Conservation (phyloP, 2,113 vertebrate species). For the Argyrosomus japonicus region DNA sequence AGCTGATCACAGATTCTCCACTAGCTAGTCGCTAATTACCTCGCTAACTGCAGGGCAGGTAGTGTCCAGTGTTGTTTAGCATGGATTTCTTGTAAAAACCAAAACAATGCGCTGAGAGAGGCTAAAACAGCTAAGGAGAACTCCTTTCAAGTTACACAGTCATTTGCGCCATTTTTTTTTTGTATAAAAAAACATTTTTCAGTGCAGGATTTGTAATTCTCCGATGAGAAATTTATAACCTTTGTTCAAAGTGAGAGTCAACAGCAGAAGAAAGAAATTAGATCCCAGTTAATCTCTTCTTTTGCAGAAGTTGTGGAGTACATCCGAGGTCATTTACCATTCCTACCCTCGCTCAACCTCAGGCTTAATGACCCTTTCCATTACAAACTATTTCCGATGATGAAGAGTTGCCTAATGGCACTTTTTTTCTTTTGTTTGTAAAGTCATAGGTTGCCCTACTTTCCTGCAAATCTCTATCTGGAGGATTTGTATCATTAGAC, state of each 20-base stretch:
- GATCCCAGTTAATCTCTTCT: not conserved
- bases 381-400: constrained; percentile 23
- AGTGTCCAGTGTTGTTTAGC: too few species aligned
- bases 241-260: not conserved
- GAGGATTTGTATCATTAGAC: constrained; percentile 53
- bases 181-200: not conserved
- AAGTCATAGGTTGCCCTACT: constrained; percentile 48
- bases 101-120: too few species aligned
- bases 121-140: too few species aligned
- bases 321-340: not conserved
- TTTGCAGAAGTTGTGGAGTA: not conserved
- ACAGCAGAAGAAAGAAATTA: not conserved
- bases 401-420: constrained; percentile 26
- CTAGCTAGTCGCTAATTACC: too few species aligned
- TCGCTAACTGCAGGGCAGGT: too few species aligned
- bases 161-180: too few species aligned
- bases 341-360: not conserved
- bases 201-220: not conserved
- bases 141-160: too few species aligned
- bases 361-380: constrained; percentile 27
- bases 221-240: not conserved
- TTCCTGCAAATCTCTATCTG: constrained; percentile 46
- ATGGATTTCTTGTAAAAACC: too few species aligned
- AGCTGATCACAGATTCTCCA: too few species aligned
- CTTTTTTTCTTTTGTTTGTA: not conserved